Percentiles rank a stretch among this genome's conserved stretches.
phyloP scores from a whole-genome alignment of 2,113 vertebrate species.

The Pandion haliaetus region DNA sequence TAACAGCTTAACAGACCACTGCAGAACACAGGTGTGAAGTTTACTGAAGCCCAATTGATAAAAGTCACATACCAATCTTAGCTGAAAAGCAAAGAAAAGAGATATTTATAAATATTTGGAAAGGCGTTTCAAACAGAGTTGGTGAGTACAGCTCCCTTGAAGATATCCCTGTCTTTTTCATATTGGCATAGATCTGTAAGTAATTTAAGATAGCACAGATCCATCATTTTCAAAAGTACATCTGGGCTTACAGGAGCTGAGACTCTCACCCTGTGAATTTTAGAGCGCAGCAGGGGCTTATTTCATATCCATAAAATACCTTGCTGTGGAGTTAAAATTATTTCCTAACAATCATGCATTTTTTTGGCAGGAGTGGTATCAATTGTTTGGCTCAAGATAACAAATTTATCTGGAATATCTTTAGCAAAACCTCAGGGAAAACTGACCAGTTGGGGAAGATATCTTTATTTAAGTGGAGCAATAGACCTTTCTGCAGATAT shows the following conservation, averaged over 20 bases:
- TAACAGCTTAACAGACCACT: slow-evolving; percentile 2
- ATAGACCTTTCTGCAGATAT: not conserved
- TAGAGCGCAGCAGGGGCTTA: not conserved
- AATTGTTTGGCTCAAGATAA: not conserved
- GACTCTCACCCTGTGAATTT: not conserved
- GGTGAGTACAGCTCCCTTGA: slow-evolving; percentile 7
- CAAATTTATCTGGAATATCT: not conserved
- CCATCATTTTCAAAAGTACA: slow-evolving; percentile 3
- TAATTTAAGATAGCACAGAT: slow-evolving; percentile 10
- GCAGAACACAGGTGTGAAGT: slow-evolving; percentile 7
- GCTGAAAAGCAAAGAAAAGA: slow-evolving; percentile 15
- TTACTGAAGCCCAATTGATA: slow-evolving; percentile 39
- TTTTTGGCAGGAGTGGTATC: not conserved
- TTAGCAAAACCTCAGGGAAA: not conserved
- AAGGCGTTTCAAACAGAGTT: slow-evolving; percentile 8
- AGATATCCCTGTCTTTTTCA: not conserved
- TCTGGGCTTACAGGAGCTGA: not conserved
- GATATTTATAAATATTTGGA: slow-evolving; percentile 34
- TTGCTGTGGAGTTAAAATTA: not conserved
- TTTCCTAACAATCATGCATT: not conserved
- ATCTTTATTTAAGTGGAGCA: not conserved
- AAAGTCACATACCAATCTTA: not conserved
- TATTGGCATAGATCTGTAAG: slow-evolving; percentile 4
- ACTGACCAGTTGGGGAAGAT: not conserved
- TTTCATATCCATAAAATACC: not conserved